Base-by-base conservation (phyloP, 2,113 vertebrate genomes). In the Pelvicachromis taeniatus region DNA sequence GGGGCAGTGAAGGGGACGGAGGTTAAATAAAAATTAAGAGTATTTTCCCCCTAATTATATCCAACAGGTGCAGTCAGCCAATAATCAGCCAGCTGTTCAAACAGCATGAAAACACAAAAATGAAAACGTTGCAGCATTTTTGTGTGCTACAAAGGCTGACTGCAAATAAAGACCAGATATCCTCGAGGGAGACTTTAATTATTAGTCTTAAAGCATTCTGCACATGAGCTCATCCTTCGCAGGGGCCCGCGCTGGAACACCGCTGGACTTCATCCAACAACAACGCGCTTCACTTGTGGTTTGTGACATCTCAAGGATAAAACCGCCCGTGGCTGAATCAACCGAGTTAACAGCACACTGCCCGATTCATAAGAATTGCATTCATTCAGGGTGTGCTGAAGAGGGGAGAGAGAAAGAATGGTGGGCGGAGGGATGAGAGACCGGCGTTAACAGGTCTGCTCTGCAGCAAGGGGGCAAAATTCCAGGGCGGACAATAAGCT, bases 391-490 rank as follows among this genome's bases (percentile, higher is more conserved):
- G 83, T 45, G 86, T 56, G 81, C 78, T 83, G 91, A 58, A 70
- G 81, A 83, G 52, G 50, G 81, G 82, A 82, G 78, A 73, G 87
- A 84, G 86, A 89, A 92, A 94, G 91, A 96, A 94, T 92, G 82
- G 93, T 87, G 90, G 92, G 91, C 79, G 88, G 90, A 90, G 81
- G 91, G 86, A 89, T 83, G 88, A 88, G 90, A 88, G 92, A 42
- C 90, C 38, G 91, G 93, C 81, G 91, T 94, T 95, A 96, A 96
- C 95, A 96, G 95, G 93, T 95, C 89, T 77, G 83, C 89, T 95
- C 93, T 89, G 91, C 93, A 84, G 91, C 65, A 82, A 93, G 86
- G 85, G 84, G 86, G 89, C 85, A 90, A 88, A 94, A 95, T 95
- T 95, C 92, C 92, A 77, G 70, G 48, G 88, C 13, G 54, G 88